These are phyloP conservation scores for Cercopithecus neglectus DNA, from an alignment of 2,797 vertebrate species.

Conservation along the genomic window DNA sequence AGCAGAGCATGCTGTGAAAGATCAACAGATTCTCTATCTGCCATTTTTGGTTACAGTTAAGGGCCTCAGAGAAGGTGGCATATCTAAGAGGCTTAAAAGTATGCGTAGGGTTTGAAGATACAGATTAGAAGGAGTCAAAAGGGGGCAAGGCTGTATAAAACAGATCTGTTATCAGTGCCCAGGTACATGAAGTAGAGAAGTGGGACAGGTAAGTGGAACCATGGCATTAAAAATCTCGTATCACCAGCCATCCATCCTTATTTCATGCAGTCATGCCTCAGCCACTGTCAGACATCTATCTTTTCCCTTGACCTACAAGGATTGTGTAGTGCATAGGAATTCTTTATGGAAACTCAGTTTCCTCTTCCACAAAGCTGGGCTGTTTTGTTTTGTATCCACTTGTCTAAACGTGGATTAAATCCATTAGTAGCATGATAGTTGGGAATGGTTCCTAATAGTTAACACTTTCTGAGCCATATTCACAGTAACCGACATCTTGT, in stretches of 20 bases:
- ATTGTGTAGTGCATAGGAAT: neutral
- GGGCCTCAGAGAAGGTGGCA: neutral
- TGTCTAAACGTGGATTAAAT: neutral
- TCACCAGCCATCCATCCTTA: neutral
- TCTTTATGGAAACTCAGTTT: neutral
- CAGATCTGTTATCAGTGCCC: neutral
- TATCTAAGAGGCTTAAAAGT: neutral
- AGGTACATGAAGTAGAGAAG: neutral
- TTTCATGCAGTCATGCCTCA: neutral
- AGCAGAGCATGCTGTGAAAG: accelerated
- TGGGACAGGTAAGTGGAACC: neutral
- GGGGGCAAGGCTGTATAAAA: neutral
- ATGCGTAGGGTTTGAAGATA: neutral
- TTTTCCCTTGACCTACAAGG: neutral
- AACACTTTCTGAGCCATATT: neutral
- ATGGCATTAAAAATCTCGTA: neutral
- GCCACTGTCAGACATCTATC: neutral
- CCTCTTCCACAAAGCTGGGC: neutral
- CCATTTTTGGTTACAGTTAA: neutral
- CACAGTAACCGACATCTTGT: neutral
- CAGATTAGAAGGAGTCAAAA: neutral
- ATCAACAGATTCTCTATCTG: neutral
- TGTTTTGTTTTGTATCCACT: neutral
- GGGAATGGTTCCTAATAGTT: neutral
- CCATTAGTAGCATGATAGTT: neutral